Base-by-base conservation (phyloP, 1,140 invertebrate genomes). In the Agraylea sexmaculata region DNA sequence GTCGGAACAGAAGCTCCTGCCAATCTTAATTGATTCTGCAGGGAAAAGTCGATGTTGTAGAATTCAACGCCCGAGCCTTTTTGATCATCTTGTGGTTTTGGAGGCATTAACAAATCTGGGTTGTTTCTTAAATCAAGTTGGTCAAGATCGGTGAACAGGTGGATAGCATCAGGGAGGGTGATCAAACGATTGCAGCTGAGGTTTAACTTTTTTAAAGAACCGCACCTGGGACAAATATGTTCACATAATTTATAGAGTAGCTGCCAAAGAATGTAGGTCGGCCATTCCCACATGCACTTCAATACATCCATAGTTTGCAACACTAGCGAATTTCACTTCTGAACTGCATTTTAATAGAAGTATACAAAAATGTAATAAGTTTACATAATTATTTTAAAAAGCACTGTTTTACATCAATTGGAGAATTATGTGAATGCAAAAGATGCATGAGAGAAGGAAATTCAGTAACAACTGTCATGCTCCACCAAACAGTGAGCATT, bases 31-130 rank as follows among this genome's bases (percentile, higher is more conserved):
- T 99, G 93, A 56, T 87, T 87, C 69, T 92, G 88, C 17, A 99
- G 69, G 0, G 92, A 96, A 69, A 99, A 99, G 64, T 99, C 95
- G 39, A 99, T 95, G 52, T 99, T 99, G 61, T 99, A 99, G 68
- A 88, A 99, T 58, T 95, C 83, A 11, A 89, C 69, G 2, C 87
- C 87, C n/a, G 80, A 74, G 3, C 84, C 83, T 50, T 77, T 73
- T 48, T 80, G 74, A n/a, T 77, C 59, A 57, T 85, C 82, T 2
- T 71, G 77, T 0, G 91, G 94, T 67, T 96, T 97, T 10, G 95
- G 93, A 1, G 96, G 95, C 88, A 99, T 95, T 30, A 97, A 78
- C 43, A 99, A 69, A 50, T 97, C 90, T 0, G 90, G 87, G 74
- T 99, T 99, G 49, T 90, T 85, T 47, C 84, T 76, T 20, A 97